Evolutionary conservation across 2,797 vertebrate genomes (phyloP).

Genomic region (Orientallactaga sibirica): DNA sequence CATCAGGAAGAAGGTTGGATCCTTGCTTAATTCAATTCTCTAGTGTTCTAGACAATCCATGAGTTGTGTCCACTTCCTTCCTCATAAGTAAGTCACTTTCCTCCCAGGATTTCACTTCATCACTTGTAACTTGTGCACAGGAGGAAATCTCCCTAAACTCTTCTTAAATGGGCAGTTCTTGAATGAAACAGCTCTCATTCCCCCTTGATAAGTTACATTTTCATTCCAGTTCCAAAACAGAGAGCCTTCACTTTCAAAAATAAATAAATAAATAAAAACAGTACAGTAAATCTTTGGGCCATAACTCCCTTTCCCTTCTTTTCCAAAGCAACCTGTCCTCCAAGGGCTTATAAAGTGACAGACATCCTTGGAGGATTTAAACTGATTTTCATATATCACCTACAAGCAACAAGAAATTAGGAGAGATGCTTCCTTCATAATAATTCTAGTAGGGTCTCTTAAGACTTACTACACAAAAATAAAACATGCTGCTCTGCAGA

Average conservation of each 20-base stretch:
- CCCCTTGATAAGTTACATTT: conserved; percentile 83
- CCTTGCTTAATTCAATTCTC: conserved; percentile 50
- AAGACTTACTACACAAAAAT: conserved; percentile 33
- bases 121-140: conserved; percentile 48
- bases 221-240: conserved; percentile 83
- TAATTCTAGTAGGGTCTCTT: not conserved
- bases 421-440: conserved; percentile 36
- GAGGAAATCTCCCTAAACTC: conserved; percentile 34
- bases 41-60: conserved; percentile 60
- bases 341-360: conserved; percentile 53
- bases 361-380: conserved; percentile 3
- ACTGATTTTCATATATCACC: conserved; percentile 46
- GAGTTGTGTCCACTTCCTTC: conserved; percentile 57
- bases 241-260: conserved; percentile 68
- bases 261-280: conserved; percentile 6
- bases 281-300: conserved; percentile 75
- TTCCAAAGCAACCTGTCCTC: conserved; percentile 46
- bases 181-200: conserved; percentile 74
- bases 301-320: conserved; percentile 7
- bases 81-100: conserved; percentile 63
- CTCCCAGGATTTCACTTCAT: conserved; percentile 20
- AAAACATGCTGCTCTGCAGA: not conserved
- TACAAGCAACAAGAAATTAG: conserved; percentile 21
- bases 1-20: not conserved
- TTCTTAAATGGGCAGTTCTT: conserved; percentile 68